A percentile compares a stretch with the other conserved stretches of the same genome.
phyloP scores from a whole-genome alignment of 2,797 vertebrate species.

The Distichodus sexfasciatus region DNA sequence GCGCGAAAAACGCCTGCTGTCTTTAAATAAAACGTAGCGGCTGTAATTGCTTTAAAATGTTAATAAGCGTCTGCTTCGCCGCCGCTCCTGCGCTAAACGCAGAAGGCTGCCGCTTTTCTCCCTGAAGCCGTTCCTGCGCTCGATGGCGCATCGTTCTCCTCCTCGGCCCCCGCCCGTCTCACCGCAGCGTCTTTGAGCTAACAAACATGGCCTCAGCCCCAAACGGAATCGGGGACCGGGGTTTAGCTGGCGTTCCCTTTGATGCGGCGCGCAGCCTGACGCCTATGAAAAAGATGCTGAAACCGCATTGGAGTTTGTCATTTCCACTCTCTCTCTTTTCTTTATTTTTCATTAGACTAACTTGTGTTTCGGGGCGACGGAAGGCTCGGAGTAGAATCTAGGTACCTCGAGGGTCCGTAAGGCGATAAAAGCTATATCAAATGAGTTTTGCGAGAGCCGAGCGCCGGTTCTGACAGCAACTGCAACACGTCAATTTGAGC shows the following conservation, averaged over 20 bases:
- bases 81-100: conserved; percentile 60
- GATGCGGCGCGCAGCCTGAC: conserved; percentile 66
- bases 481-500: too few relatives aligned
- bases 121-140: conserved; percentile 59
- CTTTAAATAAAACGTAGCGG: conserved; percentile 59
- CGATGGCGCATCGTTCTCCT: conserved; percentile 52
- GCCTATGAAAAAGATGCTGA: conserved; percentile 64
- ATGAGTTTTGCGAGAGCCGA: too few relatives aligned
- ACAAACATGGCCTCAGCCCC: conserved; percentile 64
- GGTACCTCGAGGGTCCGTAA: too few relatives aligned
- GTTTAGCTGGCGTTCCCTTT: conserved; percentile 71
- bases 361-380: too few relatives aligned
- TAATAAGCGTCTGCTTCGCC: conserved; percentile 59
- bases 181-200: conserved; percentile 69
- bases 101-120: conserved; percentile 55
- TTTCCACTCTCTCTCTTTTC: conserved; percentile 29
- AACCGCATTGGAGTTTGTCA: conserved; percentile 68
- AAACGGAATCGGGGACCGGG: conserved; percentile 57
- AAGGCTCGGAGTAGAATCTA: too few relatives aligned
- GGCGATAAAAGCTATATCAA: background rate
- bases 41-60: conserved; percentile 64
- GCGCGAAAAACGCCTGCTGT: conserved; percentile 55
- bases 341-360: background rate
- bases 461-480: too few relatives aligned
- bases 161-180: conserved; percentile 59